Base-by-base conservation (phyloP, 2,113 vertebrate species). In the Apodemus sylvaticus region DNA sequence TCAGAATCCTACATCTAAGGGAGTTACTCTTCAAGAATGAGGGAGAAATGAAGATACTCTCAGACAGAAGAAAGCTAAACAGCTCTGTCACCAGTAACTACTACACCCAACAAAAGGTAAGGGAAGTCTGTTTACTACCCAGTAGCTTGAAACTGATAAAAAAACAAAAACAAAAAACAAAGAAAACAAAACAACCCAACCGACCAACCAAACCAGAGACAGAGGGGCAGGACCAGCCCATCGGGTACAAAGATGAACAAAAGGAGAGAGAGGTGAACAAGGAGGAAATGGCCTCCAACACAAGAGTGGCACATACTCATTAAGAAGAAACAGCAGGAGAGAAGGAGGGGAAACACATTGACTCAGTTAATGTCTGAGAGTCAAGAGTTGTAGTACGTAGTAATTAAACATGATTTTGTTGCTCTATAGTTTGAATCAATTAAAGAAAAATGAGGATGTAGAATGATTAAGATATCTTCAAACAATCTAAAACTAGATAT, bases 401-500 rank as follows among this genome's bases (percentile, higher is more conserved):
- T 74, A 10, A 39, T 51, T 74, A 83, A 70, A 94, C 16, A 22
- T 45, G 16, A 16, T n/a, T 14, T 76, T 89, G 96, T 45, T 92
- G 24, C 48, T 58, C 19, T 70, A 5, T 5, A 90, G n/a, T 74
- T 79, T 62, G 29, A 93, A 66, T 78, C 78, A 95, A 20, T 5
- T 93, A 16, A 93, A 78, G 62, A 92, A 20, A 86, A 82, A 82
- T 51, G 70, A 48, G 62, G 82, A 83, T 34, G 17, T 0, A 64
- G 81, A 62, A 9, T 0, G 34, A 66, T 26, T 48, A 70, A 76
- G 16, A 14, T 71, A 58, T 58, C 92, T 96, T 88, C 58, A 92
- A 86, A 92, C 58, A 71, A 95, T 60, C 45, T 87, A 74, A 68
- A 93, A 87, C 42, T 79, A 91, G 55, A 55, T 26, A 91, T 12